Evolutionary conservation across 2,113 vertebrate genomes (phyloP), one percentile per base, ranked within the genome.

Genomic region (Aythya baeri): DNA sequence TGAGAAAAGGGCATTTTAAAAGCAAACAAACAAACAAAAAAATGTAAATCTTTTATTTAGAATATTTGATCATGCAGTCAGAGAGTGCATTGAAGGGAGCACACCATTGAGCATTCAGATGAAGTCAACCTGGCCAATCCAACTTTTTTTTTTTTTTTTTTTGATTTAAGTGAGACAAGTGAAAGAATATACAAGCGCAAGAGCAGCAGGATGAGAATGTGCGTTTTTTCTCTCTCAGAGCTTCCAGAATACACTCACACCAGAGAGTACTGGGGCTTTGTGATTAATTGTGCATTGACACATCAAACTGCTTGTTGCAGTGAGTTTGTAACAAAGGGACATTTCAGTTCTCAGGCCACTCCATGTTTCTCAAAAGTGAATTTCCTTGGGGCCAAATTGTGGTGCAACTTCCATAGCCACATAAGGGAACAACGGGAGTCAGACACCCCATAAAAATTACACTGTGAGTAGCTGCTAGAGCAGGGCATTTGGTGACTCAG

Each of bases 231-330:
- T 38, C 0, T 20, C 44, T 77, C 38, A 27, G 10, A 31, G 17
- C 17, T 76, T 83, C 13, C 12, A 61, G 36, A 71, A 86, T 13
- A 54, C 6, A 44, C 6, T 23, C 17, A 25, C 6, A 38, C 3
- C 49, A 88, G 57, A 55, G 10, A 63, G 17, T 21, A 49, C 3
- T 13, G 29, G 17, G 9, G 2, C 23, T 57, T 31, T 21, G 18
- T 61, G 38, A 63, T 38, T 46, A 31, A 10, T 6, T 68, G 6
- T 31, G 8, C 31, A 43, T 18, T 62, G 34, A 65, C 31, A 32
- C 23, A 43, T 75, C 9, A 46, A 68, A 34, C 32, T 1, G 0
- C 1, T 1, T 9, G 2, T 79, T 78, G 81, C 61, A 67, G n/a
- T 31, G 32, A 59, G 59, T 78, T 72, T 71, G 20, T 65, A 75